phyloP scores from a whole-genome alignment of 2,888 invertebrate genomes.

The Cephus rjabovi region DNA sequence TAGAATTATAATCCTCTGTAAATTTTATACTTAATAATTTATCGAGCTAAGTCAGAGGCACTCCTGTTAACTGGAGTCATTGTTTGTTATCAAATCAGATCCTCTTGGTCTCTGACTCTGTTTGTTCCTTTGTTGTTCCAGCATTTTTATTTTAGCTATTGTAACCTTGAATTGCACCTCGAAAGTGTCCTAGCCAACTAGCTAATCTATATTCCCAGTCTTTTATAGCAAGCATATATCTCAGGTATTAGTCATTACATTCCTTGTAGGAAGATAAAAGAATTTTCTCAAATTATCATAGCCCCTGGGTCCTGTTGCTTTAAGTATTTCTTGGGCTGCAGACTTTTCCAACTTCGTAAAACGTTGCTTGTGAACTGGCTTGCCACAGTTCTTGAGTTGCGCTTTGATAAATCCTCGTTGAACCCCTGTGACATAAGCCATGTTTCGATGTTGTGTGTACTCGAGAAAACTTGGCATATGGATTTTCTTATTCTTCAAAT shows the following conservation, averaged over 20 bases:
- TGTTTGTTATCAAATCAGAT: background rate
- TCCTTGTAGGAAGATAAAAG: slow-evolving; percentile 14
- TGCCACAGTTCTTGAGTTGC: slow-evolving; percentile 16
- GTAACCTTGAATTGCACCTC: background rate
- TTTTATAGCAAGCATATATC: background rate
- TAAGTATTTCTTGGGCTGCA: slow-evolving; percentile 17
- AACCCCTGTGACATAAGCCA: slow-evolving; percentile 12
- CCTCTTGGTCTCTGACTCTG: background rate
- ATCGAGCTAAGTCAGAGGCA: background rate
- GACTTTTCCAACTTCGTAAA: slow-evolving; percentile 16
- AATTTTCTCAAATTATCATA: slow-evolving; percentile 22
- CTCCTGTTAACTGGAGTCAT: background rate
- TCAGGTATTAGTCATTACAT: slow-evolving; percentile 1
- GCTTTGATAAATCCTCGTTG: slow-evolving; percentile 17
- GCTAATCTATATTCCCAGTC: background rate
- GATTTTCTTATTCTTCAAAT: slow-evolving; percentile 7
- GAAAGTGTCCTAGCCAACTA: background rate
- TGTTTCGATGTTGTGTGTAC: slow-evolving; percentile 7
- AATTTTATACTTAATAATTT: background rate
- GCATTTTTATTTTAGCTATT: background rate
- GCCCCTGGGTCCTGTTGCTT: slow-evolving; percentile 14
- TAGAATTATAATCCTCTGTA: background rate
- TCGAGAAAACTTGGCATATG: slow-evolving; percentile 1
- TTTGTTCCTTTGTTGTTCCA: background rate
- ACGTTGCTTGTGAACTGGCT: background rate